Percentiles rank a stretch among this genome's conserved stretches.
Conservation (phyloP, 1,140 invertebrate species). For the Aphaenogaster floridana region DNA sequence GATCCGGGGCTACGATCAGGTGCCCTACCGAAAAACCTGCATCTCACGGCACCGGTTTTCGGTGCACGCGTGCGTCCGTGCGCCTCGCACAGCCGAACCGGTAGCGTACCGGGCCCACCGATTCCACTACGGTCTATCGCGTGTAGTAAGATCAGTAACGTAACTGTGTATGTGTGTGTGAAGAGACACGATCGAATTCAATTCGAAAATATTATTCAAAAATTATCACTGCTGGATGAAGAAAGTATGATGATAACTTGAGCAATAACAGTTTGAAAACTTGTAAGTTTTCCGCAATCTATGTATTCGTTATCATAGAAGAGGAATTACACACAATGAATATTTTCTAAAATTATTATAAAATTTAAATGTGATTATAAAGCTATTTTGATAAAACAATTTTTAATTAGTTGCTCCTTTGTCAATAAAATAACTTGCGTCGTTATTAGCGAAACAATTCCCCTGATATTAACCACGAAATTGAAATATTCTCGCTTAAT, state of each 20-base stretch:
- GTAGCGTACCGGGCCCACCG: constrained; percentile 34
- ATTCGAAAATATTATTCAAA: neutral
- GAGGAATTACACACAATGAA: neutral
- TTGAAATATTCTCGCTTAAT: neutral
- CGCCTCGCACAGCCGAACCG: constrained; percentile 37
- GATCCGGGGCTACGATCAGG: constrained; percentile 61
- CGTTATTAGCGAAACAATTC: neutral
- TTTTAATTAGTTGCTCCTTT: neutral
- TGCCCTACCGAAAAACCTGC: constrained; percentile 69
- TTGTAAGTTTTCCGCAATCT: neutral
- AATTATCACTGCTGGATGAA: neutral
- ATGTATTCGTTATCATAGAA: neutral
- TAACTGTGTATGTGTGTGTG: neutral
- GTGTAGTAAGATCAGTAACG: constrained; percentile 48
- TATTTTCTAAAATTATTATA: neutral
- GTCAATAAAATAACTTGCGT: neutral
- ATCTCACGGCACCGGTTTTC: constrained; percentile 70
- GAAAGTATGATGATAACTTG: neutral
- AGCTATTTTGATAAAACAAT: neutral
- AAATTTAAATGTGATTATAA: neutral
- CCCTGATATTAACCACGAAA: neutral
- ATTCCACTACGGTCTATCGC: constrained; percentile 21
- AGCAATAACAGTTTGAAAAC: neutral
- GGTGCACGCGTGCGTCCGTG: constrained; percentile 30
- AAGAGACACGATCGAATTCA: neutral